Evolutionary conservation across 2,888 invertebrate genomes (phyloP), one percentile per base, ranked within the genome.

Genomic region (Synergus japonicus): DNA sequence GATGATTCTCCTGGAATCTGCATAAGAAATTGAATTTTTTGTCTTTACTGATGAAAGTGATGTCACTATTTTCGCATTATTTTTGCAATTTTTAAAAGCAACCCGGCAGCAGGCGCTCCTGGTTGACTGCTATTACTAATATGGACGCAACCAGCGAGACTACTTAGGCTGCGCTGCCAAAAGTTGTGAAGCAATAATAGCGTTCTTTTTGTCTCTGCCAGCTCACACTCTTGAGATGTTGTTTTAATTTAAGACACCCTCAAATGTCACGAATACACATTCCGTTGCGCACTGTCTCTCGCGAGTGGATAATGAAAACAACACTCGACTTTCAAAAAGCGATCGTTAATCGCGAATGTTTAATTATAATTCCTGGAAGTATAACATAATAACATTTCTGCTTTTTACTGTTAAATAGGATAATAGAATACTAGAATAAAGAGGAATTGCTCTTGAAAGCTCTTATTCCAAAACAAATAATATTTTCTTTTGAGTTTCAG

Each of bases 221-320:
- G 84, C 87, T 86, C 83, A 79, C 66, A 78, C 78, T 64, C 80
- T 29, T 54, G 49, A 73, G 76, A 77, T 67, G 77, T 82, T 84
- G 89, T 90, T 90, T 91, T 90, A 91, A 91, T 90, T 91, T 90
- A 91, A 91, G 91, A 90, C 88, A 87, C 89, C 88, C 89, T 87
- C 90, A 91, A 91, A 91, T 91, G 91, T 91, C 91, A 90, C 88
- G 88, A 88, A 88, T 88, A 87, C 89, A 85, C 89, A 89, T 89
- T 89, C 89, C 88, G 85, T 86, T 86, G 82, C 85, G 86, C 84
- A 81, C 84, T 79, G 84, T 77, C 83, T 78, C 79, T 86, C 85
- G 82, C 79, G 76, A 79, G 60, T 18, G 64, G 79, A 82, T 86
- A 86, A 83, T 83, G 87, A 85, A 88, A 86, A 87, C 85, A 84